Evolutionary conservation across 35 echinoderm and acorn worm species (phyloP).

Genomic region (Apostichopus parvimensis): DNA sequence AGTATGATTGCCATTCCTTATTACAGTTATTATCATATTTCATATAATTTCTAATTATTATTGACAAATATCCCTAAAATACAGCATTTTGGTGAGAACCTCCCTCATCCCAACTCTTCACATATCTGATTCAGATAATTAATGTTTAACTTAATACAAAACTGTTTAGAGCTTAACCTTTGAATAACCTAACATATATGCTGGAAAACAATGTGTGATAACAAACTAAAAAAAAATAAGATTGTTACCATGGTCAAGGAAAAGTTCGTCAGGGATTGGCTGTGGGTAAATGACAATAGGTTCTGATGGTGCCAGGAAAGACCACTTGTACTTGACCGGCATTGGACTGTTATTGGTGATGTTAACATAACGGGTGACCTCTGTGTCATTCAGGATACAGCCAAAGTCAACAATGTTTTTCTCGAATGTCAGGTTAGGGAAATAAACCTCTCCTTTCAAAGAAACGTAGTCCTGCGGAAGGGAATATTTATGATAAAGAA

Average conservation of each 20-base stretch:
- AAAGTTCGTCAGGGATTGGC: slow-evolving; percentile 53
- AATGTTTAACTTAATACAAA: too few relatives aligned
- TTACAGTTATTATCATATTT: too few relatives aligned
- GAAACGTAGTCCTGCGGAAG: slow-evolving; percentile 84
- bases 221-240: too few relatives aligned
- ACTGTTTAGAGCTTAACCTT: too few relatives aligned
- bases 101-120: too few relatives aligned
- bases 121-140: too few relatives aligned
- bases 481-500: not conserved
- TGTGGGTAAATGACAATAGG: slow-evolving; percentile 86
- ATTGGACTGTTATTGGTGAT: slow-evolving; percentile 98
- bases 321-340: slow-evolving; percentile 94
- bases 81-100: too few relatives aligned
- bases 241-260: slow-evolving; percentile 42
- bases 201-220: too few relatives aligned
- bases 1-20: too few relatives aligned
- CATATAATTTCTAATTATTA: too few relatives aligned
- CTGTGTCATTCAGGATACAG: slow-evolving; percentile 98
- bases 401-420: slow-evolving; percentile 94
- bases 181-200: too few relatives aligned
- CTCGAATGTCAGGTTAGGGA: slow-evolving; percentile 98
- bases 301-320: slow-evolving; percentile 84
- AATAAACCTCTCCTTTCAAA: slow-evolving; percentile 92
- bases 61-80: too few relatives aligned
- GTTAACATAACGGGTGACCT: slow-evolving; percentile 95